These are phyloP conservation scores for Pachliopta kotzebuea DNA, from an alignment of 2,888 invertebrate genomes.

Conservation along the genomic window DNA sequence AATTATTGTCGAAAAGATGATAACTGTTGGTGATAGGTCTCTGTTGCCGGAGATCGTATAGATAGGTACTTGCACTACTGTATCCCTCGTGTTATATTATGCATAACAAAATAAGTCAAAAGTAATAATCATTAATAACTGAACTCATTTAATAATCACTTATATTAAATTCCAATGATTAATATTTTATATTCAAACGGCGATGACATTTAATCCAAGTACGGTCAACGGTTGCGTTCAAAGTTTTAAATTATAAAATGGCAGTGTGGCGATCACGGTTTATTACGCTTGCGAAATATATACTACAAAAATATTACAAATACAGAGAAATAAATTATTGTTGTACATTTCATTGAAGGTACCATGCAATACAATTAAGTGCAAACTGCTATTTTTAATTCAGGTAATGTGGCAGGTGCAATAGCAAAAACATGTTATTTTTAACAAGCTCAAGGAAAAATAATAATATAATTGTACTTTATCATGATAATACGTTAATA, in stretches of 20 bases:
- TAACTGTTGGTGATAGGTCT: no score
- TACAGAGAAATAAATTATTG: constrained; percentile 25
- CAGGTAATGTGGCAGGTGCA: constrained; percentile 28
- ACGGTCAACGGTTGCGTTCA: background rate
- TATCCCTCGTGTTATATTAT: no score
- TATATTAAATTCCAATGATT: background rate
- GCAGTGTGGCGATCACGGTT: background rate
- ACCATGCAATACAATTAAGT: constrained; percentile 26
- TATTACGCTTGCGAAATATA: constrained; percentile 12
- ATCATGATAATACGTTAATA: constrained; percentile 29
- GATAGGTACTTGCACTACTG: no score
- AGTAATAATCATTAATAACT: background rate
- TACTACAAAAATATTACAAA: constrained; percentile 14
- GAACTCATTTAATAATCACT: background rate
- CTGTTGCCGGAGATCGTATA: no score
- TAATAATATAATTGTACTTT: constrained; percentile 26
- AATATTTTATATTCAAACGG: background rate
- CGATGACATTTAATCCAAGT: constrained; percentile 3
- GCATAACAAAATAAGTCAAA: background rate
- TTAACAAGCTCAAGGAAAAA: constrained; percentile 18
- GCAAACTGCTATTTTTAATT: constrained; percentile 29
- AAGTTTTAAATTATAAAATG: background rate
- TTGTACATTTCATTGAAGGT: constrained; percentile 21
- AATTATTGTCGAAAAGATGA: no score
- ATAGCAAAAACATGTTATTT: constrained; percentile 29